These are phyloP conservation scores for Zophobas morio DNA, from an alignment of 1,140 invertebrate species.

Conservation along the genomic window DNA sequence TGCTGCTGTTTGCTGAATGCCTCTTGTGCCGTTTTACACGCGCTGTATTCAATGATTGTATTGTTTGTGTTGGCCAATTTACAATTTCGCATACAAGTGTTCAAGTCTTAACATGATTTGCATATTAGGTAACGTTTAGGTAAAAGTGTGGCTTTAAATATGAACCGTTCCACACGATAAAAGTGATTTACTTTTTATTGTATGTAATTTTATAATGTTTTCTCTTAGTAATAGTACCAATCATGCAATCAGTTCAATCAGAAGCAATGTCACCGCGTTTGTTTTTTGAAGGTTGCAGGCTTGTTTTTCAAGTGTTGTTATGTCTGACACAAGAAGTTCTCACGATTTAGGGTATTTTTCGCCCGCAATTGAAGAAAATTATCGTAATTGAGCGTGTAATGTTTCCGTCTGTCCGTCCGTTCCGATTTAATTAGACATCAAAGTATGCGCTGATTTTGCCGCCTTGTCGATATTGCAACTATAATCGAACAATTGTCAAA, in stretches of 20 bases:
- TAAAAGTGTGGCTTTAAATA: neutral
- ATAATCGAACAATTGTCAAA: too few species aligned
- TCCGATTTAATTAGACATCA: too few species aligned
- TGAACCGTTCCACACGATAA: neutral
- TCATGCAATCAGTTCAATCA: slow-evolving; percentile 26
- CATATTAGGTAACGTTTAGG: neutral
- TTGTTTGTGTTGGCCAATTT: slow-evolving; percentile 31
- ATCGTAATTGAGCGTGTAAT: too few species aligned
- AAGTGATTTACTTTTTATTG: slow-evolving; percentile 5
- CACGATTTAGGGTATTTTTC: too few species aligned
- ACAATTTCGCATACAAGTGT: slow-evolving; percentile 24
- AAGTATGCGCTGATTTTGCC: too few species aligned
- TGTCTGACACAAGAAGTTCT: too few species aligned
- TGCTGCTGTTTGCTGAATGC: slow-evolving; percentile 31
- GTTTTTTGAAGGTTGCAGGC: neutral
- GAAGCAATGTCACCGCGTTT: neutral
- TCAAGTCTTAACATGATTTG: neutral
- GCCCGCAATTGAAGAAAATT: too few species aligned
- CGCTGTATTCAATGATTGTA: slow-evolving; percentile 38
- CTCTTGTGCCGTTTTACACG: slow-evolving; percentile 35
- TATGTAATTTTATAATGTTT: slow-evolving; percentile 34
- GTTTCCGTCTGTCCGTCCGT: too few species aligned
- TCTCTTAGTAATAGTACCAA: slow-evolving; percentile 2
- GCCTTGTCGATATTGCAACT: too few species aligned
- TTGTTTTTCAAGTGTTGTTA: too few species aligned